phyloP scores from a whole-genome alignment of 2,113 vertebrate genomes.

The Pseudorhombus dupliciocellatus region DNA sequence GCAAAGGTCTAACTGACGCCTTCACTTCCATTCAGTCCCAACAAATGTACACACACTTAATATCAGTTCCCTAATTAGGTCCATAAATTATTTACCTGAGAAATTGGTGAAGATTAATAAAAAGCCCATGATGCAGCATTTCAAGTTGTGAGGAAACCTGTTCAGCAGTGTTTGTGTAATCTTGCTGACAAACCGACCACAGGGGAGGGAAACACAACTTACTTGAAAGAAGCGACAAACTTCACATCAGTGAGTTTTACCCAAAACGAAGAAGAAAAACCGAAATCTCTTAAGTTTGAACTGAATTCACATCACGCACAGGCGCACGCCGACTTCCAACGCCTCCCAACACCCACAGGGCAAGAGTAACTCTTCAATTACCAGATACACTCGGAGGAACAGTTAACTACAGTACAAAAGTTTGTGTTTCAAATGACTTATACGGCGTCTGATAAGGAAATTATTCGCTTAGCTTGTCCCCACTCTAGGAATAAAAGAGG shows the following conservation, averaged over 20 bases:
- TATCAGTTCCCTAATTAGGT: too few relatives aligned
- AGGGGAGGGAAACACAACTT: too few relatives aligned
- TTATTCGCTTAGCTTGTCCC: slow-evolving; percentile 87
- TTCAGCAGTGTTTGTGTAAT: too few relatives aligned
- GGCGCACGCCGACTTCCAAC: slow-evolving; percentile 74
- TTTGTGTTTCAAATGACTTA: slow-evolving; percentile 89
- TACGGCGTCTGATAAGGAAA: slow-evolving; percentile 91
- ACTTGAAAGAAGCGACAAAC: neutral
- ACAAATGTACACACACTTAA: too few relatives aligned
- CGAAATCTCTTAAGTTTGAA: neutral
- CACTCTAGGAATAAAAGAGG: slow-evolving; percentile 77
- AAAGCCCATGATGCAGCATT: too few relatives aligned
- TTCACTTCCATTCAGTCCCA: too few relatives aligned
- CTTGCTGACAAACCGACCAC: too few relatives aligned
- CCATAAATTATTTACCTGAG: too few relatives aligned
- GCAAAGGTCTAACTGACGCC: too few relatives aligned
- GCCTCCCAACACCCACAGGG: slow-evolving; percentile 83
- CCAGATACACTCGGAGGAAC: slow-evolving; percentile 84
- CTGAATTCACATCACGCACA: slow-evolving; percentile 48
- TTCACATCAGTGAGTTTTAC: neutral
- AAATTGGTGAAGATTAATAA: too few relatives aligned
- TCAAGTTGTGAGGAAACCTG: too few relatives aligned
- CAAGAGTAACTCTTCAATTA: slow-evolving; percentile 87
- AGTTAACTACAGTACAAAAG: slow-evolving; percentile 88
- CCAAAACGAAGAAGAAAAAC: neutral